phyloP scores from a whole-genome alignment of 1,140 invertebrate genomes.

The Bombus fervidus region DNA sequence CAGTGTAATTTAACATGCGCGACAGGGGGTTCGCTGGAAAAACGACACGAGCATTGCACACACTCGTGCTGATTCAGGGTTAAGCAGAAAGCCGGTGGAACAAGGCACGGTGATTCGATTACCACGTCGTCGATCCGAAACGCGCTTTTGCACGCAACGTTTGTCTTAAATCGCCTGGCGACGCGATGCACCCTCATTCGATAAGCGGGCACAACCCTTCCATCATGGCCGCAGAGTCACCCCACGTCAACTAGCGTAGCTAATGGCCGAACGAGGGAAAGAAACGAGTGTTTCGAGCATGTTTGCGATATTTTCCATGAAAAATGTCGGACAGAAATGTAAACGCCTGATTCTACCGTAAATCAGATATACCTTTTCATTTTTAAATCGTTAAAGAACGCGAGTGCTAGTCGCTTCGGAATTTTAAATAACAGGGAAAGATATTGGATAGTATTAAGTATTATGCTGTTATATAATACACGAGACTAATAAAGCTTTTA shows the following conservation, averaged over 20 bases:
- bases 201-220: slow-evolving; percentile 13
- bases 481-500: too few species aligned
- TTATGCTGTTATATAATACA: too few species aligned
- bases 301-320: not conserved
- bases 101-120: slow-evolving; percentile 20
- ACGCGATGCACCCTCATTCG: slow-evolving; percentile 24
- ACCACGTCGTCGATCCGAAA: slow-evolving; percentile 30
- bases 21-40: not conserved
- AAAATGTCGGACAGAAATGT: not conserved
- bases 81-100: slow-evolving; percentile 5
- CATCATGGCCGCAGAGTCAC: not conserved
- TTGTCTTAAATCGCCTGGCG: slow-evolving; percentile 22
- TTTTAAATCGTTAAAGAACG: not conserved
- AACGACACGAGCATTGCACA: not conserved
- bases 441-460: too few species aligned
- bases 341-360: not conserved
- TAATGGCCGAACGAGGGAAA: slow-evolving; percentile 8
- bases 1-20: not conserved
- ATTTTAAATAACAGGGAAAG: too few species aligned
- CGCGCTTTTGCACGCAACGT: slow-evolving; percentile 26
- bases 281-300: slow-evolving; percentile 6
- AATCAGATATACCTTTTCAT: not conserved
- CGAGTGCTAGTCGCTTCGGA: too few species aligned
- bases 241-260: not conserved
- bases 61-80: not conserved